phyloP scores from a whole-genome alignment of 2,888 invertebrate genomes.

The Conchocele bisecta region DNA sequence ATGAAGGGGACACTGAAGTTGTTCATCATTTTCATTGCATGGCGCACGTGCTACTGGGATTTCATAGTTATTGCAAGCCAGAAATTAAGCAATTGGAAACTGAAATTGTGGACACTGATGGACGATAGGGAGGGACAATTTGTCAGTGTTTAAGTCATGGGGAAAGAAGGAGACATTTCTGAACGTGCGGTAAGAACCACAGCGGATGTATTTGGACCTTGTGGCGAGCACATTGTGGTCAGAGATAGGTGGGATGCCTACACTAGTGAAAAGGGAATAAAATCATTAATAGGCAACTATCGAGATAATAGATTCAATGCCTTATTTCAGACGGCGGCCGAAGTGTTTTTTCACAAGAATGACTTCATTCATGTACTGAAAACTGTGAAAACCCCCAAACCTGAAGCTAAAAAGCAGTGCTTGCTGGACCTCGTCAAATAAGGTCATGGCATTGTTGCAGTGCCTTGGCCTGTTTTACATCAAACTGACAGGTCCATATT shows the following conservation, averaged over 20 bases:
- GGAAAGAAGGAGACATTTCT: slow-evolving; percentile 11
- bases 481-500: slow-evolving; percentile 46
- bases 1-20: no score
- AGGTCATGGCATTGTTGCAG: slow-evolving; percentile 20
- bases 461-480: slow-evolving; percentile 23
- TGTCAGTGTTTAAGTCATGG: slow-evolving; percentile 25
- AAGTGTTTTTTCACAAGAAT: slow-evolving; percentile 26
- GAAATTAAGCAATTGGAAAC: slow-evolving; percentile 14
- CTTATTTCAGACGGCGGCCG: slow-evolving; percentile 40
- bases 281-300: slow-evolving; percentile 35
- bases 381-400: slow-evolving; percentile 22
- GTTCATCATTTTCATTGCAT: no score
- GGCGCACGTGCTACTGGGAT: slow-evolving; percentile 43
- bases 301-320: slow-evolving; percentile 47
- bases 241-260: slow-evolving; percentile 28
- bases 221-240: slow-evolving; percentile 30
- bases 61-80: slow-evolving; percentile 14
- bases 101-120: not conserved
- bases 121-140: slow-evolving; percentile 30
- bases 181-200: slow-evolving; percentile 14
- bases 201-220: slow-evolving; percentile 30
- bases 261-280: slow-evolving; percentile 17
- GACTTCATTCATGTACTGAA: slow-evolving; percentile 13
- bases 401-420: slow-evolving; percentile 18
- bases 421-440: slow-evolving; percentile 8